Conservation (phyloP, 2,888 invertebrate genomes). For the Dynastes tityus region DNA sequence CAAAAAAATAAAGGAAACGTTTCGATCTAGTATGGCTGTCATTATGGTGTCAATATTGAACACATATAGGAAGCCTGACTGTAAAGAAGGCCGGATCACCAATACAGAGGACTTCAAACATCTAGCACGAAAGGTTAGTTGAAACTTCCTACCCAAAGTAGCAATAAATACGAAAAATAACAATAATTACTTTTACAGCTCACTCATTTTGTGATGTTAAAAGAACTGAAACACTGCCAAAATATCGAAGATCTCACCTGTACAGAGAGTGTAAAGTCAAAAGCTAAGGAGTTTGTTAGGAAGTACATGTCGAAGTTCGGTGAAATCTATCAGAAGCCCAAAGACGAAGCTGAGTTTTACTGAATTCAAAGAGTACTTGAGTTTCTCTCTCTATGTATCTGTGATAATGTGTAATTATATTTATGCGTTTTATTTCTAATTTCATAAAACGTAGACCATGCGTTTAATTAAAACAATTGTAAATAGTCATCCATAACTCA, state of each 20-base stretch:
- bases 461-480: background rate
- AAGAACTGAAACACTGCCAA: conserved; percentile 93
- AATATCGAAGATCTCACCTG: conserved; percentile 89
- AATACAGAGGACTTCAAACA: conserved; percentile 95
- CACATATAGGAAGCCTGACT: conserved; percentile 89
- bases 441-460: too few relatives aligned
- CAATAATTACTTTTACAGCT: conserved; percentile 75
- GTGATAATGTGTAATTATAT: conserved; percentile 35
- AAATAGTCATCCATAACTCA: background rate
- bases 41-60: conserved; percentile 91
- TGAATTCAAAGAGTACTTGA: conserved; percentile 18
- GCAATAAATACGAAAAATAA: too few relatives aligned
- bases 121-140: conserved; percentile 88
- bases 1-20: conserved; percentile 87
- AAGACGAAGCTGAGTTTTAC: conserved; percentile 51
- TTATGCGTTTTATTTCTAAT: conserved; percentile 1
- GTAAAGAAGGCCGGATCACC: conserved; percentile 87
- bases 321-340: conserved; percentile 59
- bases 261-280: conserved; percentile 93
- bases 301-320: conserved; percentile 98
- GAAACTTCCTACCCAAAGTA: too few relatives aligned
- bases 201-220: conserved; percentile 95
- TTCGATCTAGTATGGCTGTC: conserved; percentile 84
- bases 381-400: conserved; percentile 16
- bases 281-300: conserved; percentile 94